These are phyloP conservation scores for Sinhomidia bicolor DNA, from an alignment of 2,888 invertebrate species.

Conservation along the genomic window DNA sequence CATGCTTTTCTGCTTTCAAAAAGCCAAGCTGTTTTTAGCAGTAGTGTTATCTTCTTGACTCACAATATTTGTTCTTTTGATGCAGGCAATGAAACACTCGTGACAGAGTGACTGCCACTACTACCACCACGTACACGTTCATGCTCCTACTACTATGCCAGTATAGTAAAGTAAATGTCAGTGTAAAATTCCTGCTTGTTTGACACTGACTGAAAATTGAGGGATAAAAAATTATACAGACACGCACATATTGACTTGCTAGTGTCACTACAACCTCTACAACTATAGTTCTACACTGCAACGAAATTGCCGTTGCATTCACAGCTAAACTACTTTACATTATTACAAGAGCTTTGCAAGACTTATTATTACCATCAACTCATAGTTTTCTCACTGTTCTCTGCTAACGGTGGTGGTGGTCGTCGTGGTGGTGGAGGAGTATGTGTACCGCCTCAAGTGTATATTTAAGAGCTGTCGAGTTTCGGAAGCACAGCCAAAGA, in stretches of 20 bases:
- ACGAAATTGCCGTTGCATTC: background rate
- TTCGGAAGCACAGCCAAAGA: conserved; percentile 46
- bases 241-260: conserved; percentile 25
- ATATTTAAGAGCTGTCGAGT: conserved; percentile 63
- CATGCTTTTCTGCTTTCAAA: background rate
- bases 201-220: conserved; percentile 3
- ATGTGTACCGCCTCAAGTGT: conserved; percentile 49
- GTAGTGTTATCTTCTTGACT: conserved; percentile 35
- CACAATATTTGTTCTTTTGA: conserved; percentile 45
- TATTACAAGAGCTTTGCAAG: conserved; percentile 30
- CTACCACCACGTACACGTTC: background rate
- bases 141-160: background rate
- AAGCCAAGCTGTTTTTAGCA: background rate
- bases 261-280: too few species aligned
- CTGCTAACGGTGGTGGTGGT: too few species aligned
- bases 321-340: background rate
- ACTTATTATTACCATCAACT: background rate
- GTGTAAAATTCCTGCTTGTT: conserved; percentile 2
- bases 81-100: background rate
- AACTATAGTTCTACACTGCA: too few species aligned
- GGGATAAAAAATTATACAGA: conserved; percentile 1
- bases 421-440: too few species aligned
- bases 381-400: background rate
- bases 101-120: background rate
- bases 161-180: background rate